Conservation (phyloP, 2,797 vertebrate genomes). For the Molothrus aeneus region DNA sequence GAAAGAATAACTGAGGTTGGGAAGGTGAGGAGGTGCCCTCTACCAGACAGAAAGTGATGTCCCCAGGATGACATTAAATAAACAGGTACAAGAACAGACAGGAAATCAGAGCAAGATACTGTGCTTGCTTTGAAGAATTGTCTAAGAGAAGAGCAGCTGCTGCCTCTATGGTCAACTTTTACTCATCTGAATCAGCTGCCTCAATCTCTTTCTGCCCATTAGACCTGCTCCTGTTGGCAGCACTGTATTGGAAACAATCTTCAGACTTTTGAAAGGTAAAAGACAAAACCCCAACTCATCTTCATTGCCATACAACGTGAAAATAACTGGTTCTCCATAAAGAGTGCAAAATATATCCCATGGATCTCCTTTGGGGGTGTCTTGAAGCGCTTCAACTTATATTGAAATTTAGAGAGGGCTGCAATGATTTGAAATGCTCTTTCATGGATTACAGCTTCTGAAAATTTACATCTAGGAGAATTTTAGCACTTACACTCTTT, state of each 20-base stretch:
- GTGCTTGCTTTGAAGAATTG: background rate
- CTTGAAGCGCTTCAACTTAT: background rate
- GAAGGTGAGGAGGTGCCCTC: slow-evolving; percentile 28
- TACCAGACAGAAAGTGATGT: background rate
- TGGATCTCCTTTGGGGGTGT: background rate
- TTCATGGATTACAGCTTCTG: background rate
- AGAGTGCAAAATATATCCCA: background rate
- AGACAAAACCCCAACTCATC: background rate
- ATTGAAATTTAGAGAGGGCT: background rate
- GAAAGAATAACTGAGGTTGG: background rate
- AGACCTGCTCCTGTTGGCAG: background rate
- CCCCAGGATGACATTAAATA: background rate
- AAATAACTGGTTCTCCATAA: background rate
- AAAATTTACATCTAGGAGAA: background rate
- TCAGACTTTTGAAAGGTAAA: background rate
- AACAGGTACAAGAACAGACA: background rate
- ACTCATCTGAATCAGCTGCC: background rate
- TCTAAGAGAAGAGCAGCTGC: background rate
- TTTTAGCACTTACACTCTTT: background rate
- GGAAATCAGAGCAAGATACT: background rate
- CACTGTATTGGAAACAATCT: background rate
- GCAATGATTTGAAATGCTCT: background rate
- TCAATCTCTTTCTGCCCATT: background rate
- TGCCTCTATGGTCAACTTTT: background rate
- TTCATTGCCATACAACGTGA: background rate